phyloP scores from a whole-genome alignment of 2,113 vertebrate species.

The Neotragus moschatus region DNA sequence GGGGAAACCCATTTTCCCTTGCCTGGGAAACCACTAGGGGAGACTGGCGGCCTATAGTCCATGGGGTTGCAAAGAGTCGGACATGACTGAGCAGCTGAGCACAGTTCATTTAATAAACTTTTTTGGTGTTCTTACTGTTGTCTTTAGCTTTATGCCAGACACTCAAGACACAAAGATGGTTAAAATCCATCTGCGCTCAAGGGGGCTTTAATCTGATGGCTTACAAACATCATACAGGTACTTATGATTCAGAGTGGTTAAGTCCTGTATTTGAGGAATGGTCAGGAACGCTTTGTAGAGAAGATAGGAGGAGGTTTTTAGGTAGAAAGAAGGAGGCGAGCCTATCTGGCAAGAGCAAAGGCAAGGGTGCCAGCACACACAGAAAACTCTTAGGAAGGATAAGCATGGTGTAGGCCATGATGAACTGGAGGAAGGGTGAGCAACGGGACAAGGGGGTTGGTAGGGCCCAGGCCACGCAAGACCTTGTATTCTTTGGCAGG shows the following conservation, averaged over 20 bases:
- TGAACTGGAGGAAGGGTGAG: background rate
- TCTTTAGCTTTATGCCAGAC: background rate
- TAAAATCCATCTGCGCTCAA: background rate
- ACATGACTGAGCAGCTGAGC: background rate
- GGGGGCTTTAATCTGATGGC: background rate
- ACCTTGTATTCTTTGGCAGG: background rate
- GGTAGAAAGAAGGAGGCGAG: background rate
- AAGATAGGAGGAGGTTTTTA: background rate
- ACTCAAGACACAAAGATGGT: background rate
- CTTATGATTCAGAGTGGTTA: background rate
- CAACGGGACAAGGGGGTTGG: background rate
- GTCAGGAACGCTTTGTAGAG: background rate
- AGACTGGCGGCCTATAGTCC: background rate
- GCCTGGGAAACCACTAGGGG: background rate
- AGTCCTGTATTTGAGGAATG: background rate
- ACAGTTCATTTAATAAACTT: background rate
- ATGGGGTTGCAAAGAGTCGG: background rate
- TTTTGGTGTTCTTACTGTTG: background rate
- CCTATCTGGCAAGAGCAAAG: too few species aligned
- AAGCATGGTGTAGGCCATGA: background rate
- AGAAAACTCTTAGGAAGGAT: background rate
- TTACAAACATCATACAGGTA: background rate
- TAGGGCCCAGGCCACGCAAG: background rate
- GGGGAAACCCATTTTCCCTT: background rate
- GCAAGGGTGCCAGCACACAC: background rate